These are phyloP conservation scores for Teleogryllus occipitalis DNA, from an alignment of 1,140 invertebrate genomes.

Conservation along the genomic window DNA sequence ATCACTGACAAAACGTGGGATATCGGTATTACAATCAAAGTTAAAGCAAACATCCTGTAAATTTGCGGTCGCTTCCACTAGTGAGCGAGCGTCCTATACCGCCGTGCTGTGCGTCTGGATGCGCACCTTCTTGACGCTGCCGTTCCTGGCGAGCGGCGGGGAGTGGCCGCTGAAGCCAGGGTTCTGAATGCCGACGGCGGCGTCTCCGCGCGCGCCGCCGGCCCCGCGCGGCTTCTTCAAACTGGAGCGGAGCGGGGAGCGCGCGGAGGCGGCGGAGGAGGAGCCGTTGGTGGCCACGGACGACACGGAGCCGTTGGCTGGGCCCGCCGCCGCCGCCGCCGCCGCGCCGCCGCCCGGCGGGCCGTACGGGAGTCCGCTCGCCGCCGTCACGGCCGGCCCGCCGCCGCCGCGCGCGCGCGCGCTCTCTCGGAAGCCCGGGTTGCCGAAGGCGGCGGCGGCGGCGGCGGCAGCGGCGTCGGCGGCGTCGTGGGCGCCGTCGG, in stretches of 20 bases:
- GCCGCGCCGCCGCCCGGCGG: conserved; percentile 29
- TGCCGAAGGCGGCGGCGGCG: conserved; percentile 64
- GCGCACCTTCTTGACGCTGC: conserved; percentile 73
- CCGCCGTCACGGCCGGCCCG: conserved; percentile 67
- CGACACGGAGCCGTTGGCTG: conserved; percentile 65
- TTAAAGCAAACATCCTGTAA: too few species aligned
- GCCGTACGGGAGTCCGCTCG: conserved; percentile 66
- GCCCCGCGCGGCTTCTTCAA: conserved; percentile 62
- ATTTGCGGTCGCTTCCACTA: too few species aligned
- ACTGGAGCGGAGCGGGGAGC: conserved; percentile 70
- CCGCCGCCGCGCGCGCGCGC: conserved; percentile 42
- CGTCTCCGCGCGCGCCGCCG: conserved; percentile 34
- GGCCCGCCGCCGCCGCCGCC: conserved; percentile 30
- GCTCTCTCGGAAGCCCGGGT: conserved; percentile 69
- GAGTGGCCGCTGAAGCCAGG: conserved; percentile 72
- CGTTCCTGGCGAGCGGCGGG: conserved; percentile 67
- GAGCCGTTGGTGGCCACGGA: conserved; percentile 60
- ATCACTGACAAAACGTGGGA: too few species aligned
- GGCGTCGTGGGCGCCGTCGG: conserved; percentile 37
- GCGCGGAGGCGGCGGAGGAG: conserved; percentile 48
- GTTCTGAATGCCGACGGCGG: conserved; percentile 71
- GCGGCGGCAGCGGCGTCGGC: conserved; percentile 36
- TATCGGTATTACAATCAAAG: too few species aligned
- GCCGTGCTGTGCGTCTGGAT: conserved; percentile 83
- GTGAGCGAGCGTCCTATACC: conserved; percentile 40